phyloP scores from a whole-genome alignment of 2,797 vertebrate genomes.

The Hipposideros larvatus region DNA sequence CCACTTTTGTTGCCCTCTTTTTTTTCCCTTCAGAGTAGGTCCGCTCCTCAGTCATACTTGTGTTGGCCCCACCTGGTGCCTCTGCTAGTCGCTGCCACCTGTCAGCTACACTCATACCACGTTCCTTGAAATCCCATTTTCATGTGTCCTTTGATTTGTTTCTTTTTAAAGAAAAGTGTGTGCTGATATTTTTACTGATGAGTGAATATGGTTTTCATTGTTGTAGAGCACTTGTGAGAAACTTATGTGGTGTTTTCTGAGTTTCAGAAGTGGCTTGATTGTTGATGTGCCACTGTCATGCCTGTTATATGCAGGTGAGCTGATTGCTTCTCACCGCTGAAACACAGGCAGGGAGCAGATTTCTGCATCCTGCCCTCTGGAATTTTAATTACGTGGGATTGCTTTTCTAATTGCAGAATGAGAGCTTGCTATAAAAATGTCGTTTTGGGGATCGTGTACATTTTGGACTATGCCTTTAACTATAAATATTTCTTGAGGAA shows the following conservation, averaged over 20 bases:
- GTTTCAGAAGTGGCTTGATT: not conserved
- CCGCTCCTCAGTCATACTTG: not conserved
- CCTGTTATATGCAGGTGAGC: not conserved
- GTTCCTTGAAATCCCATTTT: not conserved
- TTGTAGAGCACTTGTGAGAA: not conserved
- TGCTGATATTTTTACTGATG: not conserved
- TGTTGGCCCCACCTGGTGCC: not conserved
- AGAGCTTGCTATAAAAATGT: conserved; percentile 20
- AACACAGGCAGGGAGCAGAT: not conserved
- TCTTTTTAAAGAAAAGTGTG: not conserved
- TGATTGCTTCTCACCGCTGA: not conserved
- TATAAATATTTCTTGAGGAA: conserved; percentile 29
- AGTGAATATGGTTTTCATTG: not conserved
- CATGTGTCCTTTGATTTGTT: not conserved
- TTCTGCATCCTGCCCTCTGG: not conserved
- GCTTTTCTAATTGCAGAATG: not conserved
- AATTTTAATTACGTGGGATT: conserved; percentile 43
- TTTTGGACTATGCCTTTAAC: conserved; percentile 10
- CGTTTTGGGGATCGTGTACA: not conserved
- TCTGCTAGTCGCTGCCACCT: not conserved
- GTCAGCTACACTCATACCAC: not conserved
- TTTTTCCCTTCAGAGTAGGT: not conserved
- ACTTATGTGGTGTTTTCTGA: not conserved
- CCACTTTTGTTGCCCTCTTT: not conserved
- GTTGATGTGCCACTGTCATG: not conserved